Evolutionary conservation across 1,140 invertebrate genomes (phyloP).

Genomic region (Lordiphosa mommai): DNA sequence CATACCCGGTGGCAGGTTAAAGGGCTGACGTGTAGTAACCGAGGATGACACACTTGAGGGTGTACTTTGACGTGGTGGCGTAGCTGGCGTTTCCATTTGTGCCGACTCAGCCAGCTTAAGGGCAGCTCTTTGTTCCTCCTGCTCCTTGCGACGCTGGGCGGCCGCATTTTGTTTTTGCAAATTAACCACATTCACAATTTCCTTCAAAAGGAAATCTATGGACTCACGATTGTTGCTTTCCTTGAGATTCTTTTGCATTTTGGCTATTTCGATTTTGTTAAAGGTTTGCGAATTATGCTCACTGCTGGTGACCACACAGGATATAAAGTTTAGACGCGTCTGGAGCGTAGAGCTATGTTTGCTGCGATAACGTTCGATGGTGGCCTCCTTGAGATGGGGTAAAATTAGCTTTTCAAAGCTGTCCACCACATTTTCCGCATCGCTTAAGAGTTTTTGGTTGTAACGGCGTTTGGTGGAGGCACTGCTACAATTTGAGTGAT

Average conservation of each 20-base stretch:
- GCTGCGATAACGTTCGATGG: conserved; percentile 37
- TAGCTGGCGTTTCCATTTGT: background rate
- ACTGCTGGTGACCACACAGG: conserved; percentile 56
- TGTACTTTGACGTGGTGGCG: conserved; percentile 10
- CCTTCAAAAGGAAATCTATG: conserved; percentile 53
- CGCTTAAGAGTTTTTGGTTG: conserved; percentile 31
- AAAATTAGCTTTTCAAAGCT: conserved; percentile 69
- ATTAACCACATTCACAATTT: conserved; percentile 66
- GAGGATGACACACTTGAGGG: background rate
- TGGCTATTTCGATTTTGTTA: conserved; percentile 55
- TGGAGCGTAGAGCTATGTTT: conserved; percentile 33
- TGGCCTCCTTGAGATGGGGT: conserved; percentile 40
- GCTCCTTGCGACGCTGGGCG: conserved; percentile 15
- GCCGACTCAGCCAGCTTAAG: conserved; percentile 14
- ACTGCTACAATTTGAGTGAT: conserved; percentile 21
- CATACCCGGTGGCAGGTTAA: conserved; percentile 11
- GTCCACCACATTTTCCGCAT: conserved; percentile 49
- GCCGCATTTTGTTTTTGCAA: conserved; percentile 39
- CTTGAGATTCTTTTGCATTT: conserved; percentile 65
- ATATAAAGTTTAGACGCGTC: conserved; percentile 60
- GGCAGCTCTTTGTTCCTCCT: conserved; percentile 8
- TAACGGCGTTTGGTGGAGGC: conserved; percentile 29
- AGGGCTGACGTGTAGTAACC: background rate
- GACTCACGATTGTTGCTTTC: conserved; percentile 36
- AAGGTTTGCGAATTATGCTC: conserved; percentile 55